Evolutionary conservation across 2,797 vertebrate species (phyloP).

Genomic region (Galaxias olidus): DNA sequence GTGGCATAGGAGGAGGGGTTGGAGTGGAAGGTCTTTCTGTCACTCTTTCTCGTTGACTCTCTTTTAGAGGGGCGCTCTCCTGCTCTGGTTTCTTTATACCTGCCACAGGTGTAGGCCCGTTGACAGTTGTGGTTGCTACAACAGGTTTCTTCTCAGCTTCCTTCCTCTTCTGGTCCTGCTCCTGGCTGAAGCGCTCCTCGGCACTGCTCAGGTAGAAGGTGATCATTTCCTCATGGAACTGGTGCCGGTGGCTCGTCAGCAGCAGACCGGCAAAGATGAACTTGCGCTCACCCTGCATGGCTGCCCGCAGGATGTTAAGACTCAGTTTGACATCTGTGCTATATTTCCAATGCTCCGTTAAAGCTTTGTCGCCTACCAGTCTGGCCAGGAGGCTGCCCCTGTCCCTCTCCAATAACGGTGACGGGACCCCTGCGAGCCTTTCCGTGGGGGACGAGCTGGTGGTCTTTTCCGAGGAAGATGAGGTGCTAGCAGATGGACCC

Average conservation of each 20-base stretch:
- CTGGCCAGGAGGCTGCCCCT: constrained; percentile 48
- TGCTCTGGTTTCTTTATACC: constrained; percentile 82
- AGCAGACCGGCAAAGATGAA: constrained; percentile 97
- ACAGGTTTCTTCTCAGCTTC: constrained; percentile 77
- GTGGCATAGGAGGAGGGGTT: constrained; percentile 8
- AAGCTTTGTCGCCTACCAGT: constrained; percentile 77
- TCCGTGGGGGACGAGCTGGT: constrained; percentile 92
- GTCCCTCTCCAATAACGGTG: constrained; percentile 71
- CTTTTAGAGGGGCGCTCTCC: constrained; percentile 68
- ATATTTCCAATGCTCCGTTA: constrained; percentile 27
- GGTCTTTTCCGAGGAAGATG: constrained; percentile 90
- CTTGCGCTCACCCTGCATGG: constrained; percentile 98
- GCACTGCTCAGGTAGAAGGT: constrained; percentile 95
- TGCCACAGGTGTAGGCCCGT: constrained; percentile 74
- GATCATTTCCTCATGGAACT: constrained; percentile 99
- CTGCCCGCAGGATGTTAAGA: constrained; percentile 96
- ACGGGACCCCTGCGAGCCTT: constrained; percentile 78
- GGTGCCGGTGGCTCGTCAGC: constrained; percentile 95
- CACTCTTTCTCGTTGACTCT: constrained; percentile 1
- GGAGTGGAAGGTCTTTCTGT: constrained; percentile 6
- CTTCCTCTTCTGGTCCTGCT: constrained; percentile 94
- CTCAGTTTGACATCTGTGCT: constrained; percentile 97
- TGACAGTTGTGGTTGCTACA: constrained; percentile 64
- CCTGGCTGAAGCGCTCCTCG: constrained; percentile 96
- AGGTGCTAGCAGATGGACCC: constrained; percentile 87